These are phyloP conservation scores for Drosophila azteca DNA, from an alignment of 1,140 invertebrate genomes.

Conservation along the genomic window DNA sequence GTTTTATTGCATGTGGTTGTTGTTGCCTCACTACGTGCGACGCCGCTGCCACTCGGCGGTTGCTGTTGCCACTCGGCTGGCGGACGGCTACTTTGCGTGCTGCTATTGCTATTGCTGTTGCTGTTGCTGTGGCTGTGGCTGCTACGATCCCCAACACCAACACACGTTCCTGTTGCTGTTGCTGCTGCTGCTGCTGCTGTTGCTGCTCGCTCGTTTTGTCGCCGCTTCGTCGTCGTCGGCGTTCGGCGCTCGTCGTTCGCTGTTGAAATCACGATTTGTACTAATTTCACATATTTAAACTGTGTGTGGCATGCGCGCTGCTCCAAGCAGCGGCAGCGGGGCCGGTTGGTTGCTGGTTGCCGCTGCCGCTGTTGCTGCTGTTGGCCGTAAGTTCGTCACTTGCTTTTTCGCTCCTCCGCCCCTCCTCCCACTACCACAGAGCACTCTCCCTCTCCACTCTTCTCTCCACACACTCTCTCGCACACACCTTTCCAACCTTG, in stretches of 20 bases:
- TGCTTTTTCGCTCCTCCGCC: slow-evolving; percentile 55
- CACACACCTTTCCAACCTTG: slow-evolving; percentile 59
- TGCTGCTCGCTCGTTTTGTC: slow-evolving; percentile 58
- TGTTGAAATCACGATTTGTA: slow-evolving; percentile 84
- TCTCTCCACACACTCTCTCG: not conserved
- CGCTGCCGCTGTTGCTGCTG: slow-evolving; percentile 57
- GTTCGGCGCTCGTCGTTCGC: slow-evolving; percentile 80
- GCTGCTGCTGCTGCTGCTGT: slow-evolving; percentile 38
- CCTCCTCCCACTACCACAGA: slow-evolving; percentile 19
- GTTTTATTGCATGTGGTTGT: slow-evolving; percentile 78
- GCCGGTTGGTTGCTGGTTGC: slow-evolving; percentile 70
- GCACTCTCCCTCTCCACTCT: not conserved
- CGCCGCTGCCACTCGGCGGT: slow-evolving; percentile 23
- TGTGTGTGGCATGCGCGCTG: slow-evolving; percentile 83
- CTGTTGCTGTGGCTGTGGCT: slow-evolving; percentile 52
- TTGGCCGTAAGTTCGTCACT: slow-evolving; percentile 81
- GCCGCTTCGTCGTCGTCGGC: slow-evolving; percentile 68
- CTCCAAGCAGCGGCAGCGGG: slow-evolving; percentile 55
- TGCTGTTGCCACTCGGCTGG: slow-evolving; percentile 56
- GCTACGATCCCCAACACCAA: slow-evolving; percentile 44
- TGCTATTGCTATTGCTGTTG: slow-evolving; percentile 27
- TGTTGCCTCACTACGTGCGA: slow-evolving; percentile 57
- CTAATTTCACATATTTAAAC: slow-evolving; percentile 84
- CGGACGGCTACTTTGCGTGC: slow-evolving; percentile 9
- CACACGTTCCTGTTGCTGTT: slow-evolving; percentile 47